These are phyloP conservation scores for Saiga tatarica DNA, from an alignment of 2,113 vertebrate species.

Conservation along the genomic window DNA sequence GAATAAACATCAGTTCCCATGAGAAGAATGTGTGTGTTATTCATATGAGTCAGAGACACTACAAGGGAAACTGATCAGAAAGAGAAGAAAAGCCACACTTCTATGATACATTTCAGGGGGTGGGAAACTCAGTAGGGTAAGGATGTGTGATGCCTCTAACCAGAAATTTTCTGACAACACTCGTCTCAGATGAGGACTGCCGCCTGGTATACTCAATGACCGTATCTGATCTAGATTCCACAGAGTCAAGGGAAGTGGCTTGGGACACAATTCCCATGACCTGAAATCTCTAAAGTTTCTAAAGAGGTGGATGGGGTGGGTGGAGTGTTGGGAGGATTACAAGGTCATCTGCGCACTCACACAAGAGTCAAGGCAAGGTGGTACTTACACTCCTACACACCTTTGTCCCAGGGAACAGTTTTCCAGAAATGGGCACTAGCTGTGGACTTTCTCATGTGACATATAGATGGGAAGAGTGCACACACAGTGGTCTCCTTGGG, in stretches of 20 bases:
- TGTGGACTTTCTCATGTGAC: neutral
- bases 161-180: neutral
- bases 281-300: neutral
- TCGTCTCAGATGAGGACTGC: neutral
- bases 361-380: neutral
- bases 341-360: neutral
- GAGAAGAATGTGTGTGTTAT: neutral
- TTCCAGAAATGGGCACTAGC: neutral
- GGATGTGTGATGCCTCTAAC: neutral
- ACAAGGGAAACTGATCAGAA: neutral
- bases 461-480: neutral
- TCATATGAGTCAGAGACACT: slow-evolving; percentile 39
- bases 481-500: neutral
- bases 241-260: neutral
- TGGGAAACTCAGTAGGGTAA: neutral
- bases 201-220: neutral
- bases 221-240: neutral
- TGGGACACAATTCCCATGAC: neutral
- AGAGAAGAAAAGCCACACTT: neutral
- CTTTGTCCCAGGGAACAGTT: neutral
- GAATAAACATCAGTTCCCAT: neutral
- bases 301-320: neutral
- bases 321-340: neutral
- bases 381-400: fast-evolving
- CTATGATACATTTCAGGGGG: neutral